These are phyloP conservation scores for Chironomus striatipennis DNA, from an alignment of 1,140 invertebrate genomes.

Conservation along the genomic window DNA sequence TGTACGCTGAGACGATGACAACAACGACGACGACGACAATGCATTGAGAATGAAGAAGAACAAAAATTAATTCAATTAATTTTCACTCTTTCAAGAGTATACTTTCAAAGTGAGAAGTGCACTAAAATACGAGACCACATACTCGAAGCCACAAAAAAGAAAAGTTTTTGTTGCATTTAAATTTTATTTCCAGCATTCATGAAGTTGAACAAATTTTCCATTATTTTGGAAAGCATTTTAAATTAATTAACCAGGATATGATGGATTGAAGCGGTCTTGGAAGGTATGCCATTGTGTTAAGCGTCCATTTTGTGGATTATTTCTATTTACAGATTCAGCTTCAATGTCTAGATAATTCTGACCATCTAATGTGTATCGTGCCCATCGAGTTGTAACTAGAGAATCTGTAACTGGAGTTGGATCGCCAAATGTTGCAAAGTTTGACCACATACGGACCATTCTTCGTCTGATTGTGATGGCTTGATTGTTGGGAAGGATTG, in stretches of 20 bases:
- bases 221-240: not conserved
- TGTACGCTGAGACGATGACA: not conserved
- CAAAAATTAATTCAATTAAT: conserved; percentile 15
- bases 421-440: conserved; percentile 44
- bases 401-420: conserved; percentile 5
- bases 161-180: not conserved
- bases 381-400: not conserved
- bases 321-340: not conserved
- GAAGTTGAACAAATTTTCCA: not conserved
- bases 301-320: not conserved
- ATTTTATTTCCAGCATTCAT: not conserved
- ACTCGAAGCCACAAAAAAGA: not conserved
- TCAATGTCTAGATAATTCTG: not conserved
- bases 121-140: not conserved
- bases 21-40: not conserved
- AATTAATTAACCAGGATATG: not conserved
- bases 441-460: conserved; percentile 45
- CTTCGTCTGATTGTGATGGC: conserved; percentile 30
- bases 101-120: not conserved
- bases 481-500: conserved; percentile 14
- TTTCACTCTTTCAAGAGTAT: not conserved
- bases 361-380: not conserved
- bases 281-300: not conserved
- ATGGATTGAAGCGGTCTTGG: not conserved
- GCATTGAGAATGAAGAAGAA: not conserved